A percentile compares a stretch with the other conserved stretches of the same genome.
These are phyloP conservation scores for Propithecus perrieri DNA, from an alignment of 2,797 vertebrate species.

Conservation along the genomic window DNA sequence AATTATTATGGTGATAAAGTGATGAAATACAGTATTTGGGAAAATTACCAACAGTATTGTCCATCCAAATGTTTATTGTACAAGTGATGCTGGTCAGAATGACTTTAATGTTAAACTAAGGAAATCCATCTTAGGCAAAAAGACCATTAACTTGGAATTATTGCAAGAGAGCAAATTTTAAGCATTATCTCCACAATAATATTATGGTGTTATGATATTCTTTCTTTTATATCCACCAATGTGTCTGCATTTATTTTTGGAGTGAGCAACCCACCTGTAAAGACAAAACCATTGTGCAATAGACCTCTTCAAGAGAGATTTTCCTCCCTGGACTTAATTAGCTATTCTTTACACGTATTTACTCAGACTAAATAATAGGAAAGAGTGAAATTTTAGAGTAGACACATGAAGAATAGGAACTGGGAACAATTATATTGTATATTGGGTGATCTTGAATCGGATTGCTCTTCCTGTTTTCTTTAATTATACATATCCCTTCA, in stretches of 20 bases:
- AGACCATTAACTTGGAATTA: not conserved
- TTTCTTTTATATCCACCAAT: not conserved
- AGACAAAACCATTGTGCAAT: not conserved
- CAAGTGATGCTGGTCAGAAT: not conserved
- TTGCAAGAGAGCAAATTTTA: not conserved
- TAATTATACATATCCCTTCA: not conserved
- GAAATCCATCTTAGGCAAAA: not conserved
- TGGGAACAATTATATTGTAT: not conserved
- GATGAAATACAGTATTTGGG: not conserved
- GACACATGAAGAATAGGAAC: not conserved
- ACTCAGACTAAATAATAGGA: not conserved
- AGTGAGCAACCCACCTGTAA: not conserved
- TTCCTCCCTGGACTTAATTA: conserved; percentile 27
- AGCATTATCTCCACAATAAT: not conserved
- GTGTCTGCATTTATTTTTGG: not conserved
- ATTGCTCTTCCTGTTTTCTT: not conserved
- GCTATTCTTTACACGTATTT: not conserved
- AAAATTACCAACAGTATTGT: not conserved
- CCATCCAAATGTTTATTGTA: not conserved
- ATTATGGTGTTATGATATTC: not conserved
- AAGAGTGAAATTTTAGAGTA: not conserved
- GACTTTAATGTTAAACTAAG: not conserved
- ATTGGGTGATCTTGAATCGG: not conserved
- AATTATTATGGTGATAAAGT: conserved; percentile 8
- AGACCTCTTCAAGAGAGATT: not conserved